Percentiles rank a stretch among this genome's conserved stretches.
Evolutionary conservation across 1,140 invertebrate species (phyloP).

Genomic region (Venturia canescens): DNA sequence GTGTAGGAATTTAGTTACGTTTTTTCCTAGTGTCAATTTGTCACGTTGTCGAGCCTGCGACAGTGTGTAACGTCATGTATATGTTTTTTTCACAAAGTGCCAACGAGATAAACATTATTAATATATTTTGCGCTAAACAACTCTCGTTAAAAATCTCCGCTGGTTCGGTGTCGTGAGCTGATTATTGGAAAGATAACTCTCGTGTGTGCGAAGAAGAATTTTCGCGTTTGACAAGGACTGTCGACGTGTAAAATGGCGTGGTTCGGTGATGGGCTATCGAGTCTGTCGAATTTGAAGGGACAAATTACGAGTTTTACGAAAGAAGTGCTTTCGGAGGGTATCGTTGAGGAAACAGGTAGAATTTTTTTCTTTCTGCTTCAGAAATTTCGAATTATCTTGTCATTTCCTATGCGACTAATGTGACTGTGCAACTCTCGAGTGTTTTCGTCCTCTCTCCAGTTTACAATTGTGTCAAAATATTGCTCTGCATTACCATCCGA

Average conservation of each 20-base stretch:
- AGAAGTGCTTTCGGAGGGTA: slow-evolving; percentile 82
- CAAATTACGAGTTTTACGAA: slow-evolving; percentile 87
- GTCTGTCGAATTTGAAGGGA: slow-evolving; percentile 84
- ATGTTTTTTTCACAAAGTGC: slow-evolving; percentile 23
- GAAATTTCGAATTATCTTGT: slow-evolving; percentile 26
- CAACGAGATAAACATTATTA: slow-evolving; percentile 3
- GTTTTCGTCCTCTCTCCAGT: background rate
- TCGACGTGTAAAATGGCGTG: slow-evolving; percentile 83
- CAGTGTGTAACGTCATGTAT: slow-evolving; percentile 23
- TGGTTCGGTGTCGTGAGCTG: no score
- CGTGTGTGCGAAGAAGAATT: background rate
- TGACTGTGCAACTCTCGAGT: background rate
- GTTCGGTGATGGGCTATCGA: slow-evolving; percentile 84
- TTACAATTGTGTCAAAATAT: slow-evolving; percentile 73
- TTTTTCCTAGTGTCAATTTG: slow-evolving; percentile 20
- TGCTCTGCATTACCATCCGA: slow-evolving; percentile 65
- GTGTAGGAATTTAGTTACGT: background rate
- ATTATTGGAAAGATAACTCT: background rate
- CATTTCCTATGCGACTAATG: no score
- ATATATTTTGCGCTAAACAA: no score
- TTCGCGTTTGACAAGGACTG: slow-evolving; percentile 51
- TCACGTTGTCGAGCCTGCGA: slow-evolving; percentile 20
- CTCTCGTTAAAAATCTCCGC: no score
- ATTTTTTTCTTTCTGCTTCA: slow-evolving; percentile 51
- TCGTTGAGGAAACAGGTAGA: slow-evolving; percentile 77